Conservation (phyloP, 2,888 invertebrate species). For the Tachina fera region DNA sequence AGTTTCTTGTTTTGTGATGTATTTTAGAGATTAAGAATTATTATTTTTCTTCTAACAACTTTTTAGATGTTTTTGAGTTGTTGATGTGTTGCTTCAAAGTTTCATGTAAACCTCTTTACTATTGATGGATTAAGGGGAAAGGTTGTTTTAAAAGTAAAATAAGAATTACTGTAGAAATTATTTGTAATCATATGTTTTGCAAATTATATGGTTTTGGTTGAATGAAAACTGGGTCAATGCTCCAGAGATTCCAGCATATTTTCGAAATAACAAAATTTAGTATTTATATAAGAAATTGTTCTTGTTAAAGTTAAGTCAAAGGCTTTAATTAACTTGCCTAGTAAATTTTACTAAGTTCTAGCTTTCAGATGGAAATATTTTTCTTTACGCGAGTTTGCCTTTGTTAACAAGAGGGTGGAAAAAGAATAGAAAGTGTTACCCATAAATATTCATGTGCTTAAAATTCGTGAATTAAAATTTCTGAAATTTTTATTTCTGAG, state of each 20-base stretch:
- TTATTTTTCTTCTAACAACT: background rate
- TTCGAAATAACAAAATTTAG: background rate
- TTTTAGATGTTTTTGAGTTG: slow-evolving; percentile 5
- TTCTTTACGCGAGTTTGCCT: too few relatives aligned
- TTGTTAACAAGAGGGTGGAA: too few relatives aligned
- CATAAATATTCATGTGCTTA: too few relatives aligned
- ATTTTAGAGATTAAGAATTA: background rate
- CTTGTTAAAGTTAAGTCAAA: too few relatives aligned
- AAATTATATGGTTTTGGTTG: slow-evolving; percentile 18
- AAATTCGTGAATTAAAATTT: too few relatives aligned
- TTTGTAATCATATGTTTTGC: slow-evolving; percentile 32
- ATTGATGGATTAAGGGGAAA: background rate
- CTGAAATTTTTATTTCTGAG: too few relatives aligned
- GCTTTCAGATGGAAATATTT: too few relatives aligned
- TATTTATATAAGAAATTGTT: too few relatives aligned
- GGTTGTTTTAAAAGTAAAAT: background rate
- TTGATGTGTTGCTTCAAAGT: background rate
- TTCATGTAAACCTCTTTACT: background rate
- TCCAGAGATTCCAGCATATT: background rate
- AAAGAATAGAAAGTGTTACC: too few relatives aligned
- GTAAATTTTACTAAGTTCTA: too few relatives aligned
- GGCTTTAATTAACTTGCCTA: too few relatives aligned
- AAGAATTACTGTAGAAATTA: slow-evolving; percentile 7
- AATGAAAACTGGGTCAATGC: slow-evolving; percentile 38
- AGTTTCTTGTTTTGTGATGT: background rate